phyloP scores from a whole-genome alignment of 2,888 invertebrate genomes.

The Drosophila borealis region DNA sequence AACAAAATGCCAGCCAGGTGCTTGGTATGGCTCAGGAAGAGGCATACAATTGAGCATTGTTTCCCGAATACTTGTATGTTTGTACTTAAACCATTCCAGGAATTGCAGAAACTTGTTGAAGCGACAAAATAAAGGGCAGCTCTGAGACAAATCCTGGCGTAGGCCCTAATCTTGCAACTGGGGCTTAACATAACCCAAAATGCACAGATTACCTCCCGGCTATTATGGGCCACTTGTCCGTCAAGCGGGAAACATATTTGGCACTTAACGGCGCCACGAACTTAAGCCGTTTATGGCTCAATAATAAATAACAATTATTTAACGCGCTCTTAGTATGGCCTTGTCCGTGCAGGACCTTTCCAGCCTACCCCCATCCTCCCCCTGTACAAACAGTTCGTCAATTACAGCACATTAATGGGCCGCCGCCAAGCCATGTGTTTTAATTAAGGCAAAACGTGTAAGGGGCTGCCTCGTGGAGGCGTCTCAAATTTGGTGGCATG shows the following conservation, averaged over 20 bases:
- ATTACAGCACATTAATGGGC: conserved; percentile 61
- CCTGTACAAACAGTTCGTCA: conserved; percentile 47
- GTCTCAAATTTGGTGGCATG: not conserved
- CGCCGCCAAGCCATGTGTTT: conserved; percentile 50
- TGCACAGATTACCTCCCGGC: conserved; percentile 31
- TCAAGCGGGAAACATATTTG: conserved; percentile 26
- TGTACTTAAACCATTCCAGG: not conserved
- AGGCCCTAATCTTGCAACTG: conserved; percentile 3
- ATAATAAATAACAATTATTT: conserved; percentile 71
- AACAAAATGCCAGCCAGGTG: conserved; percentile 12
- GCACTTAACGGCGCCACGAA: conserved; percentile 35
- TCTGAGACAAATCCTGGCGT: conserved; percentile 8
- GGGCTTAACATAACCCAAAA: conserved; percentile 1
- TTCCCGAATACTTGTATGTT: not conserved
- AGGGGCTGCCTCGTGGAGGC: conserved; percentile 26
- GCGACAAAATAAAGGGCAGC: conserved; percentile 6
- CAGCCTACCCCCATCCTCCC: no score
- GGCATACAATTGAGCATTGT: conserved; percentile 7
- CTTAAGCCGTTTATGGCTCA: conserved; percentile 43
- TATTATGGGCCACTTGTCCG: conserved; percentile 54
- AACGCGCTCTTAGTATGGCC: conserved; percentile 42
- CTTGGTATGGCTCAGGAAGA: conserved; percentile 15
- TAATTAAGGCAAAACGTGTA: conserved; percentile 60
- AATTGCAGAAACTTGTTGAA: conserved; percentile 17
- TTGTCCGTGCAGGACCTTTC: not conserved